Evolutionary conservation across 1,140 invertebrate genomes (phyloP), one percentile per base, ranked within the genome.

Genomic region (Melitaea cinxia): DNA sequence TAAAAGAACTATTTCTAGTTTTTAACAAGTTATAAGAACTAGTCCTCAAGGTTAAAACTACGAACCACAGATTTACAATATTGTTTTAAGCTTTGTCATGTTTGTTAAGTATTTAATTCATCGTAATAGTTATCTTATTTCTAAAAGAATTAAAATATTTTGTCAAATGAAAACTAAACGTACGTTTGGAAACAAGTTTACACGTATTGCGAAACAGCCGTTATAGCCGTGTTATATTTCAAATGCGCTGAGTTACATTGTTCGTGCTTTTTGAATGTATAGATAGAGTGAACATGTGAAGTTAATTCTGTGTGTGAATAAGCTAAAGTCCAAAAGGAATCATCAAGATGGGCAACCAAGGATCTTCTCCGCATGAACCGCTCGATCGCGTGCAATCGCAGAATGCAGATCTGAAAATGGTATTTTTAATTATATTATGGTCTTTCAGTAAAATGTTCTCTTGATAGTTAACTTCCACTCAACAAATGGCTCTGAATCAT

Each of bases 321-420:
- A 54, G 60, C 55, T 54, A 62, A 33, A 59, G 47, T 24, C 37
- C 26, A 30, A 42, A 42, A 61, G 59, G 66, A 65, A 49, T 30
- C 70, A 47, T 33, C 55, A 82, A 55, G 76, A 95, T 95, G 94
- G 94, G 94, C 68, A 95, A 95, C 84, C 94, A 94, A 88, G 93
- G 93, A 65, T 94, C 94, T 49, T 93, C 94, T 72, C 88, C 91
- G 21, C 94, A 95, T 84, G 93, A 94, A 75, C 94, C 94, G 55
- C 89, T 94, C 71, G 93, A 94, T 70, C 91, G 92, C 80, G 92
- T 89, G 30, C 88, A 89, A 61, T 72, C 78, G 57, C 83, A 74
- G 57, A 87, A 84, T 72, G 66, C 76, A 50, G 88, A 91, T 72
- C 78, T 91, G 19, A 91, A 91, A 82, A 91, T 89, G 88, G 88